These are phyloP conservation scores for Brachyopa scutellaris DNA, from an alignment of 2,888 invertebrate species.

Conservation along the genomic window DNA sequence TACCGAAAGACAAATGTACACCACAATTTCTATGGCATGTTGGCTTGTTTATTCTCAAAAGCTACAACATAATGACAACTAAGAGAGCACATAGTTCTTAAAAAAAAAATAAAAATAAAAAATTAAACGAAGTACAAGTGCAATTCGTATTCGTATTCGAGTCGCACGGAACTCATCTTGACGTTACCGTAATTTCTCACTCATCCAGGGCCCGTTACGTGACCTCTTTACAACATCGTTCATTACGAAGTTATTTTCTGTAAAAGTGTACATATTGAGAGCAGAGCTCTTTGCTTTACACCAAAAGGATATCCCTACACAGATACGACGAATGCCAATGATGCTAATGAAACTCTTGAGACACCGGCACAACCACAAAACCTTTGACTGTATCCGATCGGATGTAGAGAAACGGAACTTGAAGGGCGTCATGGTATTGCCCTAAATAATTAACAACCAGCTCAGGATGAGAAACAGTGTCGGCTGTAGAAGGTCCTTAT, in stretches of 20 bases:
- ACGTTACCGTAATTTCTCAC: constrained; percentile 43
- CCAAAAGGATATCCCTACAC: not conserved
- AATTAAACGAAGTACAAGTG: constrained; percentile 13
- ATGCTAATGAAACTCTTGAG: constrained; percentile 43
- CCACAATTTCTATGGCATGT: not conserved
- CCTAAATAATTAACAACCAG: constrained; percentile 66
- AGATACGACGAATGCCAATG: constrained; percentile 18
- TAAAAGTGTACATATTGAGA: not conserved
- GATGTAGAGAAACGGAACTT: constrained; percentile 53
- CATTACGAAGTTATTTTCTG: too few species aligned
- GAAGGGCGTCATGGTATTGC: constrained; percentile 56
- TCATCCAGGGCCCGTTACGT: constrained; percentile 54
- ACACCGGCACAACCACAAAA: not conserved
- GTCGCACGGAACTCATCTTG: not conserved
- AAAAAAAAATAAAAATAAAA: not conserved
- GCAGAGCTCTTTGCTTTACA: not conserved
- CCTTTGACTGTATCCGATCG: not conserved
- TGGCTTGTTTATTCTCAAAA: not conserved
- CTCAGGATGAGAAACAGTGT: not conserved
- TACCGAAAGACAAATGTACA: not conserved
- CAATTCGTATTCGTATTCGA: constrained; percentile 7
- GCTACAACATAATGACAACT: not conserved
- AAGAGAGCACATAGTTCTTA: not conserved
- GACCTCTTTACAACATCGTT: constrained; percentile 45
- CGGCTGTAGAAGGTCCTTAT: constrained; percentile 21